Percentiles rank a stretch among this genome's conserved stretches.
phyloP scores from a whole-genome alignment of 2,113 vertebrate species.

The Etheostoma cragini region DNA sequence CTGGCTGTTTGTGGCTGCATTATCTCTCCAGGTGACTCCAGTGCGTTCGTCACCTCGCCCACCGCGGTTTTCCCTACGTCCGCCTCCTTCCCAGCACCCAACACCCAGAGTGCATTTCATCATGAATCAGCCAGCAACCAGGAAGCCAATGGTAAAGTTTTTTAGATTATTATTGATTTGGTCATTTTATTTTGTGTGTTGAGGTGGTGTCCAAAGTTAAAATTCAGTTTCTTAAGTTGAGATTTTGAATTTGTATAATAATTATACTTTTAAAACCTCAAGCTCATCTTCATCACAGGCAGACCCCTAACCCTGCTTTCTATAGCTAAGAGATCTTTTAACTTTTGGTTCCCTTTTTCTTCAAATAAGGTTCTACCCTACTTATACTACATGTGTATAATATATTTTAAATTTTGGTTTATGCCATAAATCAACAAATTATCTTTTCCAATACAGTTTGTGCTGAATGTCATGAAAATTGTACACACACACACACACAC shows the following conservation, averaged over 20 bases:
- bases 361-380: too few species aligned
- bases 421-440: background rate
- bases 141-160: constrained; percentile 80
- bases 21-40: constrained; percentile 74
- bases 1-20: background rate
- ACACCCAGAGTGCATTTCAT: constrained; percentile 79
- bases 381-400: too few species aligned
- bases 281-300: too few species aligned
- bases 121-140: constrained; percentile 77
- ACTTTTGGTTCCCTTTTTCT: too few species aligned
- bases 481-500: too few species aligned
- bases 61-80: constrained; percentile 78
- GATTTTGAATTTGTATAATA: too few species aligned
- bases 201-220: background rate
- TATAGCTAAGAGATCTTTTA: too few species aligned
- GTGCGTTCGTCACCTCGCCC: constrained; percentile 75
- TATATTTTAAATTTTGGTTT: background rate
- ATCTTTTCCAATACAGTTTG: background rate
- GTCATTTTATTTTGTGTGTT: background rate
- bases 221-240: too few species aligned
- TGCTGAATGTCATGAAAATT: background rate
- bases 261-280: too few species aligned
- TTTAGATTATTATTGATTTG: background rate
- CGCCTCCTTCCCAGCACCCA: constrained; percentile 69
- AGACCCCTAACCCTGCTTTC: too few species aligned